Conservation (phyloP, 1,140 invertebrate genomes). For the Drosophila guanche region DNA sequence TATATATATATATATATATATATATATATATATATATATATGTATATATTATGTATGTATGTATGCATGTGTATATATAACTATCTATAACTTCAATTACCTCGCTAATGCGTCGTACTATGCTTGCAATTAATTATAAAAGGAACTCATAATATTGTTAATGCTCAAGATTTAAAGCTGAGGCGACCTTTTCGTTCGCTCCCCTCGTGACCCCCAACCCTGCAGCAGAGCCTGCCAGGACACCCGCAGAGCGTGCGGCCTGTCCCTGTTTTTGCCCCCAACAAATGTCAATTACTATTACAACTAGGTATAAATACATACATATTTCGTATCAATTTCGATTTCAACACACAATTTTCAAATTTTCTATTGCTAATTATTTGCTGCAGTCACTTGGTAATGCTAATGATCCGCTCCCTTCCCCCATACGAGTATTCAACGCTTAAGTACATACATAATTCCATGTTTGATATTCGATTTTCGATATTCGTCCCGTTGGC, state of each 20-base stretch:
- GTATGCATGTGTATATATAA: constrained; percentile 43
- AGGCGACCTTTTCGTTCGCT: constrained; percentile 39
- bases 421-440: constrained; percentile 29
- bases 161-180: constrained; percentile 79
- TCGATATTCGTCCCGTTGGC: constrained; percentile 40
- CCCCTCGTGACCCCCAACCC: no score
- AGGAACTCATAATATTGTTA: constrained; percentile 73
- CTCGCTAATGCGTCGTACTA: constrained; percentile 64
- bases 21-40: constrained; percentile 38
- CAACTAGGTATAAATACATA: constrained; percentile 46
- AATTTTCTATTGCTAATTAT: constrained; percentile 47
- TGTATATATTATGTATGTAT: constrained; percentile 28
- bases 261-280: constrained; percentile 15
- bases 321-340: constrained; percentile 23
- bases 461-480: constrained; percentile 35
- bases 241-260: no score
- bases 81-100: constrained; percentile 65
- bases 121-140: constrained; percentile 56
- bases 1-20: constrained; percentile 30
- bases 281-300: constrained; percentile 33
- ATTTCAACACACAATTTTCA: constrained; percentile 37
- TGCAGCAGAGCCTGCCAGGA: no score
- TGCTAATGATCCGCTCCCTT: constrained; percentile 8
- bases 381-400: constrained; percentile 74
- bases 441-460: constrained; percentile 32